These are phyloP conservation scores for Menidia beryllina DNA, from an alignment of 2,113 vertebrate species.

Conservation along the genomic window DNA sequence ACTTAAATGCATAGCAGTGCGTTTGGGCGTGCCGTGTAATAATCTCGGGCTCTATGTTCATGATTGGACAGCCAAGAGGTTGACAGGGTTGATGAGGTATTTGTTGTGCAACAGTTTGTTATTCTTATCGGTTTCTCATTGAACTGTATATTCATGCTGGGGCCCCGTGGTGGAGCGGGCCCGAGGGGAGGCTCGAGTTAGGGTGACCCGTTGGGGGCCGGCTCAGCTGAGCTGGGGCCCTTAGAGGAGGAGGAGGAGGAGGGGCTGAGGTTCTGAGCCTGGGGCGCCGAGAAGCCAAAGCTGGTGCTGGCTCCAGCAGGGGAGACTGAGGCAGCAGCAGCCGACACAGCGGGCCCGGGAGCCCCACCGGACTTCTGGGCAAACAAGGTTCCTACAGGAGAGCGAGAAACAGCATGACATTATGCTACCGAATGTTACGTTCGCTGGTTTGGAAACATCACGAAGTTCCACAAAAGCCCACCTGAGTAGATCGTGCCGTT, in stretches of 20 bases:
- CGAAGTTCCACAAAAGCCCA: slow-evolving; percentile 36
- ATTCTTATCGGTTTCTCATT: slow-evolving; percentile 68
- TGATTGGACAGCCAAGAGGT: slow-evolving; percentile 76
- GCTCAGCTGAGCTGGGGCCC: slow-evolving; percentile 80
- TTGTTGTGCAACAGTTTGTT: slow-evolving; percentile 84
- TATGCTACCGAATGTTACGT: no score
- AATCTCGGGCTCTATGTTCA: slow-evolving; percentile 68
- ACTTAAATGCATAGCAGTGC: slow-evolving; percentile 72
- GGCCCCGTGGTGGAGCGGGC: slow-evolving; percentile 45
- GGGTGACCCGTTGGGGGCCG: slow-evolving; percentile 78
- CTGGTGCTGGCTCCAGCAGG: slow-evolving; percentile 69
- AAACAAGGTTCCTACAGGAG: slow-evolving; percentile 80
- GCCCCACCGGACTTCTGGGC: slow-evolving; percentile 79
- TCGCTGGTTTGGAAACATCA: no score
- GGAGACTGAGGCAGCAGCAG: slow-evolving; percentile 62
- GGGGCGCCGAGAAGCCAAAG: slow-evolving; percentile 72
- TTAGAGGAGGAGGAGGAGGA: slow-evolving; percentile 78
- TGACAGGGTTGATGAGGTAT: slow-evolving; percentile 83
- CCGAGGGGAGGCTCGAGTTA: slow-evolving; percentile 57
- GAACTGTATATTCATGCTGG: slow-evolving; percentile 71
- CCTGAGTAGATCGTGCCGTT: slow-evolving; percentile 85
- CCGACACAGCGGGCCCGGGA: slow-evolving; percentile 45
- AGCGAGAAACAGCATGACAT: neutral
- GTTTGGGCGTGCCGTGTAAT: slow-evolving; percentile 49
- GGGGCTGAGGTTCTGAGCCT: slow-evolving; percentile 79